Evolutionary conservation across 2,797 vertebrate genomes (phyloP).

Genomic region (Semotilus atromaculatus): DNA sequence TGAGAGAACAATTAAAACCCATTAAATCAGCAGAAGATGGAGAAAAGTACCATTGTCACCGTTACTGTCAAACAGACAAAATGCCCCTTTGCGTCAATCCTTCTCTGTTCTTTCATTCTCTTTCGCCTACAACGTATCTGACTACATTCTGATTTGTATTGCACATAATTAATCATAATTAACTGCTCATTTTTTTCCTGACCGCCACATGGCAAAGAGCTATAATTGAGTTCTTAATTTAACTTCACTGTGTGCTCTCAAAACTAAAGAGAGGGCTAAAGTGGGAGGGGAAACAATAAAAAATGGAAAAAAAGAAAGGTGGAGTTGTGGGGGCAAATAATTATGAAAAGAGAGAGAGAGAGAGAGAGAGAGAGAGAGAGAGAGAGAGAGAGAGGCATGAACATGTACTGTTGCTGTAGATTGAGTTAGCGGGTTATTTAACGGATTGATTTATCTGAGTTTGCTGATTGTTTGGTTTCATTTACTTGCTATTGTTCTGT

Average conservation of each 20-base stretch:
- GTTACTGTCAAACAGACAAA: constrained; percentile 6
- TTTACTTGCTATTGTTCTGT: constrained; percentile 3
- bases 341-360: not conserved
- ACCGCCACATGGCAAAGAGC: constrained; percentile 19
- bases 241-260: constrained; percentile 1
- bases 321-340: not conserved
- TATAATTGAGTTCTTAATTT: constrained; percentile 36
- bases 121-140: not conserved
- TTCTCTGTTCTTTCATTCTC: constrained; percentile 12
- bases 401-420: not conserved
- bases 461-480: constrained; percentile 36
- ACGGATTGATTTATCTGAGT: not conserved
- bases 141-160: constrained; percentile 15
- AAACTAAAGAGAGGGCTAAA: constrained; percentile 8
- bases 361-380: not conserved
- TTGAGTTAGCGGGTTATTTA: not conserved
- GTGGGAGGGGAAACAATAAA: not conserved
- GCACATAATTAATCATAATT: constrained; percentile 42
- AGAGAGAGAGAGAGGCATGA: not conserved
- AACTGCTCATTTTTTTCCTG: constrained; percentile 12
- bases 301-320: not conserved
- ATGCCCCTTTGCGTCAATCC: not conserved
- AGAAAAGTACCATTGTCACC: not conserved
- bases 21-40: constrained; percentile 13
- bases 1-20: constrained; percentile 19